Evolutionary conservation across 2,797 vertebrate species (phyloP), one percentile per base, ranked within the genome.

Genomic region (Brachyalestes nurse): DNA sequence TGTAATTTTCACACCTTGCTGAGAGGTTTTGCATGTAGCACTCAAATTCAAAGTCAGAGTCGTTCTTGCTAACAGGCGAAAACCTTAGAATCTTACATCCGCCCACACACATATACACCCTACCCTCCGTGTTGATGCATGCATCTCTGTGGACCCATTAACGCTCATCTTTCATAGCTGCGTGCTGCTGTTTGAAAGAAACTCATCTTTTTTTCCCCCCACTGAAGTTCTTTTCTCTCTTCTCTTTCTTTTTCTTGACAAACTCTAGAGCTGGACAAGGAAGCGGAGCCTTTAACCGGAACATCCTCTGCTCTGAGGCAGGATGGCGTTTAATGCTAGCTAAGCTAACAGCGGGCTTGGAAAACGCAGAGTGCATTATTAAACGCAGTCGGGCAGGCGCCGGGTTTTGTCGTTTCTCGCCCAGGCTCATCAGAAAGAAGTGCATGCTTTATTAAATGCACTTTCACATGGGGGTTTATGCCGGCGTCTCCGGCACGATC

Each of bases 361-460:
- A 86, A 79, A 65, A 84, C 87, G 88, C 87, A 84, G 86, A 64
- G 87, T 90, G 86, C 87, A 93, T 94, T 93, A 94, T 94, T 93
- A 91, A 93, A 92, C 90, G 88, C 88, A 90, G 89, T 83, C 77
- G 86, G 89, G 88, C 90, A 89, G 91, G 47, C 49, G 69, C 64
- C 49, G 40, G 88, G 89, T 91, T 93, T 92, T 93, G 91, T 92
- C 89, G 90, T 91, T 83, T 85, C 62, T 93, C 89, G 90, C 89
- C 87, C 82, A 67, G 89, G 88, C 88, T 93, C 90, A 91, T 92
- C 89, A 91, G 62, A 83, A 90, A 92, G 88, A 86, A 88, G 86
- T 91, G 91, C 91, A 91, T 90, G 86, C 90, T 92, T 93, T 94
- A 92, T 93, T 90, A 92, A 94, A 93, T 91, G 91, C 90, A 92